These are phyloP conservation scores for Chesias legatella DNA, from an alignment of 2,888 invertebrate genomes.

Conservation along the genomic window DNA sequence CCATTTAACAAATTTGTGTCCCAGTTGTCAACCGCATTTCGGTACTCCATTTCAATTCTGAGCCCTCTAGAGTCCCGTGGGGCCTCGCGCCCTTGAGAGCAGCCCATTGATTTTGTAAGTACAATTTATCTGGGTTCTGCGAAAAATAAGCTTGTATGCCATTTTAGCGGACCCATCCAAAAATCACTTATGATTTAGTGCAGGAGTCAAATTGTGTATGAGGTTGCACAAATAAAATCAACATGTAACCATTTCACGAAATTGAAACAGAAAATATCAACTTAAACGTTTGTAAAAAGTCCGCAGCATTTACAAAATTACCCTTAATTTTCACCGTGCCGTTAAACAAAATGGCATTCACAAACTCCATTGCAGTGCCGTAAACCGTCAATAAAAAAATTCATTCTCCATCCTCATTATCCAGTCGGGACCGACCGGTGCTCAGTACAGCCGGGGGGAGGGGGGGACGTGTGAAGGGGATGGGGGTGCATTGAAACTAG, in stretches of 20 bases:
- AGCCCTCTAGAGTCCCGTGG: slow-evolving; percentile 5
- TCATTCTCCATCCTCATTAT: slow-evolving; percentile 30
- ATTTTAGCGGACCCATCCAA: neutral
- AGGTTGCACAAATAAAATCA: too few relatives aligned
- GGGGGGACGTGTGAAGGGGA: slow-evolving; percentile 11
- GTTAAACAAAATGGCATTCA: slow-evolving; percentile 17
- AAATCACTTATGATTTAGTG: too few relatives aligned
- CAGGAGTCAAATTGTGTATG: too few relatives aligned
- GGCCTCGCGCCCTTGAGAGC: slow-evolving; percentile 14
- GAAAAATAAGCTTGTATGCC: neutral
- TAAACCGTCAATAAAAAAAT: slow-evolving; percentile 32
- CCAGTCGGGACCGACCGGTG: slow-evolving; percentile 27
- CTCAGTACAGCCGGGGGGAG: slow-evolving; percentile 14
- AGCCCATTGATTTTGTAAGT: slow-evolving; percentile 13
- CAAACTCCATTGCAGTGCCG: slow-evolving; percentile 27
- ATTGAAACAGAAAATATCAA: too few relatives aligned
- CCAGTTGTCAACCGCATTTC: slow-evolving; percentile 8
- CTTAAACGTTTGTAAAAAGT: neutral
- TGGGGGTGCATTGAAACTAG: slow-evolving; percentile 33
- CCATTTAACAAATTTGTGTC: slow-evolving; percentile 11
- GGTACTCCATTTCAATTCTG: slow-evolving; percentile 12
- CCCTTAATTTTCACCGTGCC: slow-evolving; percentile 4
- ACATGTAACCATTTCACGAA: too few relatives aligned
- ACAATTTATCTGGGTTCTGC: slow-evolving; percentile 6
- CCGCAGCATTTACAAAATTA: slow-evolving; percentile 7